Evolutionary conservation across 2,797 vertebrate genomes (phyloP), one percentile per base, ranked within the genome.

Genomic region (Chelon auratus): DNA sequence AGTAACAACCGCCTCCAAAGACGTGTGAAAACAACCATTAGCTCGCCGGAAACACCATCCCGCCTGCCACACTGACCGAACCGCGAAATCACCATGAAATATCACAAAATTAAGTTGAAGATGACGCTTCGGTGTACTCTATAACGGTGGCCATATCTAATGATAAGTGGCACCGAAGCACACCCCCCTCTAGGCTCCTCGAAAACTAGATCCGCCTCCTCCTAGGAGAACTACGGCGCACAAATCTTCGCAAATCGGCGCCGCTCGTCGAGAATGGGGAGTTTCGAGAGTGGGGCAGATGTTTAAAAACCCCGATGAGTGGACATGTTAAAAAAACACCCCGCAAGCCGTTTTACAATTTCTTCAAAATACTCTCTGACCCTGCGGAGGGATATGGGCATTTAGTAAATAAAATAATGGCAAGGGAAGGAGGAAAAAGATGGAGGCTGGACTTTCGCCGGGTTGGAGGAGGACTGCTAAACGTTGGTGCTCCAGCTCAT

Each of bases 331-430:
- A 42, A 62, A 33, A 77, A 57, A 63, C 14, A n/a, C 14, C 17
- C 13, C 36, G 47, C 2, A 63, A 68, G 53, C 42, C 77, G 37
- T 85, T 88, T 83, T 67, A 66, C 87, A 90, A 89, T 92, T 90
- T 92, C 86, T 90, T 93, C 84, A 92, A 93, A 92, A 93, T 93
- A 93, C 93, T 94, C 89, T 89, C 91, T 95, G 95, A 94, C 94
- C 94, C 94, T 80, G 95, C 95, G 95, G 93, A 96, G 63, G 78
- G 88, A 95, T 95, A 94, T 81, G 78, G 84, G 86, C 90, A 93
- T 93, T 94, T 94, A 93, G 93, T 95, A 95, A 94, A 95, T 95
- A 94, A 95, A 92, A 93, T 94, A 94, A 93, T 92, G 93, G 92
- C 73, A 69, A 40, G 48, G 75, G 90, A 40, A 3, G 36, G 33